phyloP scores from a whole-genome alignment of 1,140 invertebrate genomes.

The Sesamia nonagrioides region DNA sequence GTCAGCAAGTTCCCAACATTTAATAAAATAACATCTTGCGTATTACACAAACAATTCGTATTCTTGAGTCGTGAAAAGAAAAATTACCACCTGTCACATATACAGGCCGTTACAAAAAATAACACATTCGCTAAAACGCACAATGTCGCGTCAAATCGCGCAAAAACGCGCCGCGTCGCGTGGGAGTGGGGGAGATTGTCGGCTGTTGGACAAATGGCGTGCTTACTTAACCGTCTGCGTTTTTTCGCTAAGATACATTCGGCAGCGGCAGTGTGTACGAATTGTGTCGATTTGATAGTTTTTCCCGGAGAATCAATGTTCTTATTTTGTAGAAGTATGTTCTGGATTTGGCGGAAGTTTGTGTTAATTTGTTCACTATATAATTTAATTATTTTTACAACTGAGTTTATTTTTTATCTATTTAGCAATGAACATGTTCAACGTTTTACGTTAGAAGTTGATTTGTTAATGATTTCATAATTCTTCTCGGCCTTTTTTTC shows the following conservation, averaged over 20 bases:
- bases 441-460: too few relatives aligned
- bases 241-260: conserved; percentile 35
- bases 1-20: conserved; percentile 7
- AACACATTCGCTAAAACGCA: conserved; percentile 44
- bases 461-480: too few relatives aligned
- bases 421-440: too few relatives aligned
- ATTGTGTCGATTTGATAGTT: conserved; percentile 30
- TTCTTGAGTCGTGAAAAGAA: conserved; percentile 34
- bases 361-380: background rate
- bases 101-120: conserved; percentile 53
- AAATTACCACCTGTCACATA: conserved; percentile 52
- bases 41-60: conserved; percentile 6
- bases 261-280: background rate
- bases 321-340: conserved; percentile 1
- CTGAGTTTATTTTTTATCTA: too few relatives aligned
- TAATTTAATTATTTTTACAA: too few relatives aligned
- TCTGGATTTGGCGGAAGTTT: background rate
- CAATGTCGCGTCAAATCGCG: conserved; percentile 49
- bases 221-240: conserved; percentile 48
- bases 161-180: conserved; percentile 46
- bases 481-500: too few relatives aligned
- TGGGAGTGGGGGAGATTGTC: conserved; percentile 15
- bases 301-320: conserved; percentile 12
- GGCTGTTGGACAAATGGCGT: conserved; percentile 50
- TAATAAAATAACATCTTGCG: conserved; percentile 23